Conservation (phyloP, 2,113 vertebrate species). For the Isichthys henryi region DNA sequence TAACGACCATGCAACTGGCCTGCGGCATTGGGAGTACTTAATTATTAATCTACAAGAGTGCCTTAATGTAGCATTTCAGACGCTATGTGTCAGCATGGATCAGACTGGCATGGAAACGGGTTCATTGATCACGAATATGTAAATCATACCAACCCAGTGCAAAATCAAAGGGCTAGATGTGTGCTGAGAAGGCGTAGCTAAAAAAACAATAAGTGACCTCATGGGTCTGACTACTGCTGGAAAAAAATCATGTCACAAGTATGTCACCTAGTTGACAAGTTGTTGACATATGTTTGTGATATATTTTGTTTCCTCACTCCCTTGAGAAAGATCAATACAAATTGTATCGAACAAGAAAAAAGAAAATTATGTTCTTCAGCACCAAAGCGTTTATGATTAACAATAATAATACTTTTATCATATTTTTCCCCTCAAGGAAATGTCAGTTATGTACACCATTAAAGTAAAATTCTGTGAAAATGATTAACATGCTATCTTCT, state of each 20-base stretch:
- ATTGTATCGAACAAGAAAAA: background rate
- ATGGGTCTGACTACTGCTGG: background rate
- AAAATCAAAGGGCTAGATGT: background rate
- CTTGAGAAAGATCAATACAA: background rate
- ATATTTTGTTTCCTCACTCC: background rate
- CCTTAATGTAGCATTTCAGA: background rate
- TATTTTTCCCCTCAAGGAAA: background rate
- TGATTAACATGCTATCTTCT: background rate
- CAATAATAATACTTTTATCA: background rate
- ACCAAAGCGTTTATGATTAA: background rate
- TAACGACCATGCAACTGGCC: background rate
- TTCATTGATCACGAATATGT: background rate
- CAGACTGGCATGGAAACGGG: background rate
- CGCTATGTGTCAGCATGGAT: background rate
- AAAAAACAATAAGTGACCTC: background rate
- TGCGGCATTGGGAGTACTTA: background rate
- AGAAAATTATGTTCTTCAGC: background rate
- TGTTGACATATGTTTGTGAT: background rate
- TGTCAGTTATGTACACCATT: background rate
- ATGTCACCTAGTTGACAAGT: background rate
- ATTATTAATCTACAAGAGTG: background rate
- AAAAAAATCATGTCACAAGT: background rate
- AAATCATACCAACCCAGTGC: background rate
- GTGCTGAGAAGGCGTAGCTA: background rate
- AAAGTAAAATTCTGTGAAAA: background rate